phyloP scores from a whole-genome alignment of 2,888 invertebrate species.

The Cenopis cana region DNA sequence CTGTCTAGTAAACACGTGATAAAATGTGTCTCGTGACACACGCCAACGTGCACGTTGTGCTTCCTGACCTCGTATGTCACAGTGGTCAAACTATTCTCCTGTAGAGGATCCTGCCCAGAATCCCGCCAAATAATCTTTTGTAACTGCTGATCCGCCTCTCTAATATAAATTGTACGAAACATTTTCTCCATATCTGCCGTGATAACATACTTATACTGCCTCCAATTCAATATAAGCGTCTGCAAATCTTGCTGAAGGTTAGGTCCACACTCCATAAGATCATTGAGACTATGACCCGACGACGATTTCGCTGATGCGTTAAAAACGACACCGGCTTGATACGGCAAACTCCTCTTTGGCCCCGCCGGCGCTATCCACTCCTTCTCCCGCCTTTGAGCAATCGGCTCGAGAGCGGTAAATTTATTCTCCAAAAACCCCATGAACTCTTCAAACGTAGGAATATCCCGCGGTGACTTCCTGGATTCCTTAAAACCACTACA shows the following conservation, averaged over 20 bases:
- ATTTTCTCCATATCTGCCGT: not conserved
- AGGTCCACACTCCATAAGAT: no score
- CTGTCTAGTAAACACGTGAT: no score
- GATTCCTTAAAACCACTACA: constrained; percentile 43
- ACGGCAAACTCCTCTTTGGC: not conserved
- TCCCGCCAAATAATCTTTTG: no score
- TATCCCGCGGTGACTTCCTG: constrained; percentile 39
- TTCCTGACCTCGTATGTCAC: no score
- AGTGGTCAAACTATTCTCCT: no score
- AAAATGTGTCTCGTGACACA: no score
- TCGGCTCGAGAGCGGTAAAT: constrained; percentile 42
- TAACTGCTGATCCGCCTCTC: no score
- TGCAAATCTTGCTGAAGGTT: not conserved
- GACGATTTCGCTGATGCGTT: no score
- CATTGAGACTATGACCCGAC: no score
- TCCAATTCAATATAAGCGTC: not conserved
- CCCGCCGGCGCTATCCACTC: not conserved
- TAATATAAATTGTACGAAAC: no score
- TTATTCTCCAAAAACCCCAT: constrained; percentile 42
- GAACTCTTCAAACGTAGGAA: constrained; percentile 44
- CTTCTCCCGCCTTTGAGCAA: not conserved
- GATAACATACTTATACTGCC: not conserved
- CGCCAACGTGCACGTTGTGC: no score
- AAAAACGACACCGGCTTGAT: not conserved
- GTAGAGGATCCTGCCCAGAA: no score